Base-by-base conservation (phyloP, 2,113 vertebrate genomes). In the Corynorhinus townsendii region DNA sequence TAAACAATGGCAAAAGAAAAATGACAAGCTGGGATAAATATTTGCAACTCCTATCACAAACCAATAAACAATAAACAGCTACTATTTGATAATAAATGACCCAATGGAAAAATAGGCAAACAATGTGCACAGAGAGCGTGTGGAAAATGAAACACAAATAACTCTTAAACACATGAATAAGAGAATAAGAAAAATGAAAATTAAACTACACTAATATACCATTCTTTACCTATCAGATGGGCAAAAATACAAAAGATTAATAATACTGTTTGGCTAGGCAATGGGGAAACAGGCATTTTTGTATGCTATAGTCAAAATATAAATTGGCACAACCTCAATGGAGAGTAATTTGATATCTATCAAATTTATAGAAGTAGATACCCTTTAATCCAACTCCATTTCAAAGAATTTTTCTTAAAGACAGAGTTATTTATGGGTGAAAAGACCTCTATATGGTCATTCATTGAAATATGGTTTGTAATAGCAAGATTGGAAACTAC, bases 141-240 rank as follows among this genome's bases (percentile, higher is more conserved):
- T 83, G 24, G 86, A 59, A 95, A 95, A 93, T 95, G 22, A 96
- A 97, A 86, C 64, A 95, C 80, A 95, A 96, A 96, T 95, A 96
- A 91, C 59, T 96, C 52, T 85, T 82, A 94, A 94, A 89, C 43
- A 92, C 20, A 82, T 85, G 47, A 94, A 94, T 91, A 95, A 72
- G 22, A 89, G 52, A 94, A 75, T 91, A 96, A 91, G 92, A 91
- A 80, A 91, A 75, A 94, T 92, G 75, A 77, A 93, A 96, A 96
- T 95, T 96, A 96, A 96, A 96, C 56, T 45, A 85, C 30, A 94
- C 26, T 81, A 90, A 94, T 64, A 91, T 22, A n/a, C 49, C 56
- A 96, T 95, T 96, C 30, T 95, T 93, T 47, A 89, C 43, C 83
- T 86, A 94, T 84, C 20, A 86, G 52, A 89, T 89, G n/a, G 19